Base-by-base conservation (phyloP, 2,113 vertebrate genomes). In the Pteropus alecto region DNA sequence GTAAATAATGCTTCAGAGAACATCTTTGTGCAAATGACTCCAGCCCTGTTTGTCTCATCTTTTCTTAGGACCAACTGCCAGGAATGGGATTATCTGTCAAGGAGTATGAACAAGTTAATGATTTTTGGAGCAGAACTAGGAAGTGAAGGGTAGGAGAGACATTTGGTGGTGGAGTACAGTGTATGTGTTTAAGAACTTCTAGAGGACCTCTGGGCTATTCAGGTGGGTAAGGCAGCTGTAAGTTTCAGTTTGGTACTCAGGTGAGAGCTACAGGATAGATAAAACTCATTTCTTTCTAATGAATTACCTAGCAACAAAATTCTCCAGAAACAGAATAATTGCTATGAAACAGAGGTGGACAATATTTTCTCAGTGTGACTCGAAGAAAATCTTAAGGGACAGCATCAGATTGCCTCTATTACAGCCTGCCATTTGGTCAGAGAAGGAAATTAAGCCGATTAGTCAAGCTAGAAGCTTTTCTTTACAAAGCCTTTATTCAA, bases 401-500 rank as follows among this genome's bases (percentile, higher is more conserved):
- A 83, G 73, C 60, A 88, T 94, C 77, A 74, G 93, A 91, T 74
- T 87, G 89, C 86, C 73, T 95, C 88, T 93, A 94, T 97, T 96
- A 94, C 3, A 94, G 93, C 33, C 74, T 71, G 56, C 89, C 93
- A 86, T 94, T 97, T 92, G 96, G 95, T 93, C 93, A 95, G 77
- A 94, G 88, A 76, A 83, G 68, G 68, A 94, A 97, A 96, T 97
- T 96, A 98, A 96, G 73, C 73, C 96, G 91, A 96, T 97, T 95
- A 98, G 97, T 97, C 96, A 97, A 96, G 96, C 95, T 88, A 83
- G 96, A 87, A 89, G 95, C 91, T 97, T 95, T 94, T 79, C 96
- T 97, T 98, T 87, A 94, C 82, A 97, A 97, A 97, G 94, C 94
- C 93, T 87, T 97, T 97, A 92, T 78, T 97, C 96, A 95, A 93